Evolutionary conservation across 2,797 vertebrate genomes (phyloP).

Genomic region (Dipus sagitta): DNA sequence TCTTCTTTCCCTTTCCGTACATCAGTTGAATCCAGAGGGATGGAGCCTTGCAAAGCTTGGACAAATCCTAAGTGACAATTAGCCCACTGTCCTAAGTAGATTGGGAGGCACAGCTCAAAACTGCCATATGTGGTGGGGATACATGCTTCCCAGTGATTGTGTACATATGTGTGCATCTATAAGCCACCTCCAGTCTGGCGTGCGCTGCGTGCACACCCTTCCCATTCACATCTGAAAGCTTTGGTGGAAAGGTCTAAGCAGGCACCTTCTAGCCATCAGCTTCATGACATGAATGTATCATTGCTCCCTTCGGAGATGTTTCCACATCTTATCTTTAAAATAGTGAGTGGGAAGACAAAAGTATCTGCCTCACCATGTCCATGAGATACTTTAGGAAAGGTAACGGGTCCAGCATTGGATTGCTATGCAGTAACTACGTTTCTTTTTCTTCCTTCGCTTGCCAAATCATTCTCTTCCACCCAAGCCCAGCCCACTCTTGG

Average conservation of each 20-base stretch:
- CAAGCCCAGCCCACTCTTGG: not conserved
- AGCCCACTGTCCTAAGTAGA: constrained; percentile 22
- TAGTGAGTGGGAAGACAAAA: not conserved
- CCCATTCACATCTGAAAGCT: not conserved
- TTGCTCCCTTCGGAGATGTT: not conserved
- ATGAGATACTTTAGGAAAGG: not conserved
- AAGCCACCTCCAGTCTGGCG: not conserved
- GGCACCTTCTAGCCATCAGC: not conserved
- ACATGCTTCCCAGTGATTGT: not conserved
- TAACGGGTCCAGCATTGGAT: not conserved
- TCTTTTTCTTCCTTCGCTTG: not conserved
- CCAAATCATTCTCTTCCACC: too few species aligned
- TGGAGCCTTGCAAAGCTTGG: not conserved
- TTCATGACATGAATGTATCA: not conserved
- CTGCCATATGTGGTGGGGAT: not conserved
- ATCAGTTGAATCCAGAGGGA: constrained; percentile 46
- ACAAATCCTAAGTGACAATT: constrained; percentile 47
- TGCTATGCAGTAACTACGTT: too few species aligned
- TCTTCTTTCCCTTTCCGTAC: constrained; percentile 71
- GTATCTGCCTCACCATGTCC: not conserved
- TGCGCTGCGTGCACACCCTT: not conserved
- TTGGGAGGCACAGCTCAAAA: not conserved
- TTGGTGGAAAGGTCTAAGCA: not conserved
- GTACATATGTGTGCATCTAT: not conserved
- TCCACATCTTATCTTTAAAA: constrained; percentile 48